A percentile compares a stretch with the other conserved stretches of the same genome.
These are phyloP conservation scores for Sturnus vulgaris DNA, from an alignment of 2,113 vertebrate species.

Conservation along the genomic window DNA sequence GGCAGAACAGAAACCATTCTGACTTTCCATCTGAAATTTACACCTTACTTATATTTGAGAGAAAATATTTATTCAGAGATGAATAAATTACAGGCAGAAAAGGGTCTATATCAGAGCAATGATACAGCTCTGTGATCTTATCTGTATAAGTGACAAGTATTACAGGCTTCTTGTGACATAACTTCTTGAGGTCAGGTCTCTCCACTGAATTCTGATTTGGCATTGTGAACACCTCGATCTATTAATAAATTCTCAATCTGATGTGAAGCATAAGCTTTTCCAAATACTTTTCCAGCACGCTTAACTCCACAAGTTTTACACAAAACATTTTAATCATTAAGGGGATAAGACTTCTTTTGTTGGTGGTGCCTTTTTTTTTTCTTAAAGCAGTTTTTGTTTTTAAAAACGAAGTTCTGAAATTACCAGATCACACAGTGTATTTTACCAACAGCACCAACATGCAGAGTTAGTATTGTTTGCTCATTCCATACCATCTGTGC, in stretches of 20 bases:
- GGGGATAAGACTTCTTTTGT: neutral
- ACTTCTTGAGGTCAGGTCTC: neutral
- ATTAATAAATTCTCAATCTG: neutral
- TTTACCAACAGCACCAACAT: neutral
- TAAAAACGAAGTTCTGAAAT: neutral
- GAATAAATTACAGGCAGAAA: neutral
- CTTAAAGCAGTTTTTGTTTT: neutral
- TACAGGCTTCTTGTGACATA: neutral
- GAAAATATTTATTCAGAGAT: neutral
- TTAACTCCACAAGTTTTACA: neutral
- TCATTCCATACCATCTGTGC: slow-evolving; percentile 22
- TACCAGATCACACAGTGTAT: fast-evolving
- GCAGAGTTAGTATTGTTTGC: neutral
- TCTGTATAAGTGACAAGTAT: neutral
- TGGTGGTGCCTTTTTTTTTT: neutral
- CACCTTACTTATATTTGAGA: neutral
- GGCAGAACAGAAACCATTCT: neutral
- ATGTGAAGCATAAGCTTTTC: neutral
- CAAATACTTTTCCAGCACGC: neutral
- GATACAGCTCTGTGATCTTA: neutral
- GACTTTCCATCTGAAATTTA: neutral
- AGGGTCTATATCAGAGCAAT: neutral
- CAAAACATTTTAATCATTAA: neutral
- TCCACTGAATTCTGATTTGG: neutral
- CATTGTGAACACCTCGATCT: neutral